These are phyloP conservation scores for Rattus rattus DNA, from an alignment of 2,113 vertebrate genomes.

Conservation along the genomic window DNA sequence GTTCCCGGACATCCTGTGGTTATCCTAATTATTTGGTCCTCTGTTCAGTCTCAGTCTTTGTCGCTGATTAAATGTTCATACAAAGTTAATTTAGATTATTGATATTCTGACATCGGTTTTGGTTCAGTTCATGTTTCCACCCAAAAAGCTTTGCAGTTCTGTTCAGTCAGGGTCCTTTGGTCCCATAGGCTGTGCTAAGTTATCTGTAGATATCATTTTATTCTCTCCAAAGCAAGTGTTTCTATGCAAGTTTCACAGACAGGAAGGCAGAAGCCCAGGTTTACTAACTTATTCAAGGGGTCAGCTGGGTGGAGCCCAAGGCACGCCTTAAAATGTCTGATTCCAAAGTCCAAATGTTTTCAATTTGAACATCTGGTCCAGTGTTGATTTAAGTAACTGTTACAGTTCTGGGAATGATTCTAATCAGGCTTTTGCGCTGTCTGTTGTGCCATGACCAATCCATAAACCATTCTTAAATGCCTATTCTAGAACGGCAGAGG, in stretches of 20 bases:
- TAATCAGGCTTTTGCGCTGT: slow-evolving; percentile 13
- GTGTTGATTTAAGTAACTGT: slow-evolving; percentile 12
- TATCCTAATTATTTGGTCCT: neutral
- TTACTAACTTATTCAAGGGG: neutral
- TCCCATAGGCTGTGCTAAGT: neutral
- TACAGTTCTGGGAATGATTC: slow-evolving; percentile 53
- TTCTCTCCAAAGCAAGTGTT: neutral
- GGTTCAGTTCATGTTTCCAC: neutral
- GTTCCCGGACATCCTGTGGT: neutral
- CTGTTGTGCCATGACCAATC: neutral
- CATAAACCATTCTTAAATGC: slow-evolving; percentile 25
- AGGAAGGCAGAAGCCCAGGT: neutral
- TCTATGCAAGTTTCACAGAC: neutral
- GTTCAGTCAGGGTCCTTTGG: neutral
- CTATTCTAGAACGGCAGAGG: neutral
- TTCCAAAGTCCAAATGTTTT: slow-evolving; percentile 28
- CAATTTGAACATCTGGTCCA: neutral
- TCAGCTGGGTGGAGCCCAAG: neutral
- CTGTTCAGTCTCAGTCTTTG: neutral
- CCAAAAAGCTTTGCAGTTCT: neutral
- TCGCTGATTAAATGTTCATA: neutral
- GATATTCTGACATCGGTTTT: neutral
- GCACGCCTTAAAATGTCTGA: neutral
- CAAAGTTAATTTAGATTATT: slow-evolving; percentile 1
- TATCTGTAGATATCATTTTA: neutral